Evolutionary conservation across 1,140 invertebrate genomes (phyloP).

Genomic region (Subanguina moxae): DNA sequence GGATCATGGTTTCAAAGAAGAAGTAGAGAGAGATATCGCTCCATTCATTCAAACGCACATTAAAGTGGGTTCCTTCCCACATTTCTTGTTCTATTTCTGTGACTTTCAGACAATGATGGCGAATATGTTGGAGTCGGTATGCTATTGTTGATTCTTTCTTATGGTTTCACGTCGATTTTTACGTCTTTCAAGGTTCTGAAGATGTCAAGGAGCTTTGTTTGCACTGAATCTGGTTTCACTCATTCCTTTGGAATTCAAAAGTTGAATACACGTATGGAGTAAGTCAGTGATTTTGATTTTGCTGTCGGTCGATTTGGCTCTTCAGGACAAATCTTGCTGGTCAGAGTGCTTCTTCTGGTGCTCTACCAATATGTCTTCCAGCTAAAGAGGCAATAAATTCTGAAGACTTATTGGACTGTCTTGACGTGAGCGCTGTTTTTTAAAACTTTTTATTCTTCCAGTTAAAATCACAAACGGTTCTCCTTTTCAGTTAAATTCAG

Average conservation of each 20-base stretch:
- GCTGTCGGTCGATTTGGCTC: too few relatives aligned
- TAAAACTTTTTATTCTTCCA: not conserved
- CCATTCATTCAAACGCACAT: too few relatives aligned
- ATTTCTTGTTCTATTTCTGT: too few relatives aligned
- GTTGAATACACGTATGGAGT: not conserved
- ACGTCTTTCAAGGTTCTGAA: not conserved
- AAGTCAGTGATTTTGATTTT: too few relatives aligned
- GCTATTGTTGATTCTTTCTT: too few relatives aligned
- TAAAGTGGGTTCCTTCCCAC: too few relatives aligned
- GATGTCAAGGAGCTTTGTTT: not conserved
- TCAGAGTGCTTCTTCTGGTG: not conserved
- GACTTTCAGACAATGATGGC: not conserved
- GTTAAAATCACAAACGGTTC: not conserved
- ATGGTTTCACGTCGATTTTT: too few relatives aligned
- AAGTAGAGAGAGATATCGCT: too few relatives aligned
- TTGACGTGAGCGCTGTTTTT: not conserved
- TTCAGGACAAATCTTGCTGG: not conserved
- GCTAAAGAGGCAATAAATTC: not conserved
- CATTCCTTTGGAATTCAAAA: not conserved
- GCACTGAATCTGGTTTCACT: not conserved
- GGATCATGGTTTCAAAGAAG: too few relatives aligned
- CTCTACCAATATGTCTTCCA: not conserved
- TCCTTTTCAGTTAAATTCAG: not conserved
- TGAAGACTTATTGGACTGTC: constrained; percentile 1
- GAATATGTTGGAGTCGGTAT: not conserved